phyloP scores from a whole-genome alignment of 2,888 invertebrate species.

The Caenorhabditis sp. region DNA sequence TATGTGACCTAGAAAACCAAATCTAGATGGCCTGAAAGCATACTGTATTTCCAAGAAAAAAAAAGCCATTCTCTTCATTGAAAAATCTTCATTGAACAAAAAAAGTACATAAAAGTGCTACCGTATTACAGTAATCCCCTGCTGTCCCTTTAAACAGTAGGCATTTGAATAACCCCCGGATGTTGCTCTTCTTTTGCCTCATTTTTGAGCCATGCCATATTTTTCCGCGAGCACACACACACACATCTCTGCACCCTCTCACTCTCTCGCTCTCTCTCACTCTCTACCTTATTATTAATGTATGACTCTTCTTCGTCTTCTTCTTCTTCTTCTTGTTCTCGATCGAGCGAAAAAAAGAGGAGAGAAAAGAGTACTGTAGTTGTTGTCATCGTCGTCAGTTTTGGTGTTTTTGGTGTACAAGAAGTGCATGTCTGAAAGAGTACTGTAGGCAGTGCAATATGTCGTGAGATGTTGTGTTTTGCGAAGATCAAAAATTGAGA shows the following conservation, averaged over 20 bases:
- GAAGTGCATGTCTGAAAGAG: too few relatives aligned
- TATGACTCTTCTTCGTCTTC: slow-evolving; percentile 38
- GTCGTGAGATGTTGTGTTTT: background rate
- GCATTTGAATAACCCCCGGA: background rate
- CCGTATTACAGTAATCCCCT: background rate
- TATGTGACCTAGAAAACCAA: too few relatives aligned
- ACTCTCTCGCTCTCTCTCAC: slow-evolving; percentile 10
- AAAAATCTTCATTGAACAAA: too few relatives aligned
- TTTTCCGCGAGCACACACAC: slow-evolving; percentile 7
- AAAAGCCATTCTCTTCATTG: too few relatives aligned
- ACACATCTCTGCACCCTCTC: slow-evolving; percentile 10
- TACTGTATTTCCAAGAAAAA: too few relatives aligned
- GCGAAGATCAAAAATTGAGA: too few relatives aligned
- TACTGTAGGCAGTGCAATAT: too few relatives aligned
- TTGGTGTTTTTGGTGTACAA: background rate
- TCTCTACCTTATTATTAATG: slow-evolving; percentile 46
- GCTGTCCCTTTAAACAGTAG: too few relatives aligned
- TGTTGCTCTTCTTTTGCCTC: slow-evolving; percentile 2
- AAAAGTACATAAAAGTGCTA: too few relatives aligned
- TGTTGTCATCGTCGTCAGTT: background rate
- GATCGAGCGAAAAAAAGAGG: background rate
- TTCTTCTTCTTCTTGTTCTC: slow-evolving; percentile 7
- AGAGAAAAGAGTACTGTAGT: background rate
- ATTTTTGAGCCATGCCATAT: slow-evolving; percentile 7
- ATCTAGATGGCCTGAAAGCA: too few relatives aligned